Conservation (phyloP, 1,140 invertebrate species). For the Cyclina sinensis region DNA sequence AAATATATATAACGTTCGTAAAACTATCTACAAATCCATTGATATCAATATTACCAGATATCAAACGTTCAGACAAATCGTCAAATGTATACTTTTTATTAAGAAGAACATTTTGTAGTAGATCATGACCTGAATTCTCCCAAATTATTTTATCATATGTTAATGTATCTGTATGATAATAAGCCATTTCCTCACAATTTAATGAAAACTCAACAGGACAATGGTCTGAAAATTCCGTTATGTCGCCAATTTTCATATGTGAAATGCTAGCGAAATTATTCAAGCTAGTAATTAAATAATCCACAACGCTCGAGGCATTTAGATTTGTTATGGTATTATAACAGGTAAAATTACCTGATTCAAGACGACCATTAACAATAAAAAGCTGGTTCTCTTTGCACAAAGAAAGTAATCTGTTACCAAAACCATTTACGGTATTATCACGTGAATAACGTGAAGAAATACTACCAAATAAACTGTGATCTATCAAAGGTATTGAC, state of each 20-base stretch:
- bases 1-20: too few species aligned
- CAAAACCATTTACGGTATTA: not conserved
- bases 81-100: too few species aligned
- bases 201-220: too few species aligned
- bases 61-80: too few species aligned
- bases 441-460: not conserved
- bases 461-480: too few species aligned
- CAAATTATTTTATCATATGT: constrained; percentile 4
- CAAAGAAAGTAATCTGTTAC: constrained; percentile 3
- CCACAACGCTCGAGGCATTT: constrained; percentile 19
- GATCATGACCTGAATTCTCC: not conserved
- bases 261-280: not conserved
- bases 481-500: not conserved
- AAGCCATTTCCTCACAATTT: constrained; percentile 6
- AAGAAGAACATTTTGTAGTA: too few species aligned
- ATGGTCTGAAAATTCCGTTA: too few species aligned
- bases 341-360: constrained; percentile 3
- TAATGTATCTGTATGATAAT: not conserved
- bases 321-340: not conserved
- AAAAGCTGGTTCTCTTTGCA: constrained; percentile 13
- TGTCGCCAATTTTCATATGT: not conserved
- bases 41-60: too few species aligned
- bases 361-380: constrained; percentile 30
- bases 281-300: constrained; percentile 8
- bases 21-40: too few species aligned